Evolutionary conservation across 2,113 vertebrate genomes (phyloP).

Genomic region (Hemicordylus capensis): DNA sequence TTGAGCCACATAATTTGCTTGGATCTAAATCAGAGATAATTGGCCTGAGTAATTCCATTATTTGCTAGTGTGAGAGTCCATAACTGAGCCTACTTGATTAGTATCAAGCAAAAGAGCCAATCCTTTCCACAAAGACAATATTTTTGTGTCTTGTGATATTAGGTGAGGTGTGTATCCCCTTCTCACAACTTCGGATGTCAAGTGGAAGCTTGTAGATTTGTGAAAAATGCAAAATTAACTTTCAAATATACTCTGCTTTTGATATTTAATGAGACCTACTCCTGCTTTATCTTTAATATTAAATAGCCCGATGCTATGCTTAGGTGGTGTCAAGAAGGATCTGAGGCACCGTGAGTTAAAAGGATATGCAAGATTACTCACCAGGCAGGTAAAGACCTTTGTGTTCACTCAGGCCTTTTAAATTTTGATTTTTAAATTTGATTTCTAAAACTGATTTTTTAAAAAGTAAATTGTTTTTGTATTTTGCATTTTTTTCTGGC

Average conservation of each 20-base stretch:
- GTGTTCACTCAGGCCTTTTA: too few relatives aligned
- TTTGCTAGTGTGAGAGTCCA: background rate
- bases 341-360: too few relatives aligned
- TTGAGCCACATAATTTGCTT: conserved; percentile 7
- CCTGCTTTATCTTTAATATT: background rate
- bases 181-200: background rate
- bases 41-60: background rate
- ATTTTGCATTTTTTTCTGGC: too few relatives aligned
- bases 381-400: background rate
- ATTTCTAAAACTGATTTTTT: too few relatives aligned
- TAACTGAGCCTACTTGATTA: background rate
- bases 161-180: background rate
- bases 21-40: conserved; percentile 15
- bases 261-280: background rate
- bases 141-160: background rate
- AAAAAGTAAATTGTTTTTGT: too few relatives aligned
- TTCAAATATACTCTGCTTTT: background rate
- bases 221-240: background rate
- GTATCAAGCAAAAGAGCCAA: background rate
- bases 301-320: background rate
- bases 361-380: background rate
- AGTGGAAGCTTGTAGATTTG: background rate
- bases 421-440: too few relatives aligned
- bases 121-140: background rate
- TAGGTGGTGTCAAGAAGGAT: background rate